phyloP scores from a whole-genome alignment of 1,140 invertebrate genomes.

The Proctacanthus coquilletti region DNA sequence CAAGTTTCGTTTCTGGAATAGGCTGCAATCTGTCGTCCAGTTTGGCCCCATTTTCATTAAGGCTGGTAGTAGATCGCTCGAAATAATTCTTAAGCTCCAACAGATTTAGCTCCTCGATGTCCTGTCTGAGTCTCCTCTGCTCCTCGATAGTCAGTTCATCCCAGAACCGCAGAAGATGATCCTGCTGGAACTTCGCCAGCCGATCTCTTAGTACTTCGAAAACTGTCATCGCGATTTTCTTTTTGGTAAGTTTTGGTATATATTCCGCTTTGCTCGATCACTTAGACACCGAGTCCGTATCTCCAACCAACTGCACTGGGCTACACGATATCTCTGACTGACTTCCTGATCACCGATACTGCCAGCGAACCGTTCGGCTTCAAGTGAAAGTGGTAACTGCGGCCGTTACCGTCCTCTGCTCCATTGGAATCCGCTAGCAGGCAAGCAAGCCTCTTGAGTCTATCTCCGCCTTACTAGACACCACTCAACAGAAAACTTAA shows the following conservation, averaged over 20 bases:
- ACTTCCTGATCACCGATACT: neutral
- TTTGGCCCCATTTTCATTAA: slow-evolving; percentile 43
- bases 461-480: no score
- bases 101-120: slow-evolving; percentile 48
- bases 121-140: slow-evolving; percentile 37
- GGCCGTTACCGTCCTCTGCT: no score
- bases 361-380: slow-evolving; percentile 3
- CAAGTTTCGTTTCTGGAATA: slow-evolving; percentile 58
- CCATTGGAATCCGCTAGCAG: no score
- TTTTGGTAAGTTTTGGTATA: slow-evolving; percentile 3
- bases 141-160: slow-evolving; percentile 50
- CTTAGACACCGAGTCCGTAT: neutral
- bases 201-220: slow-evolving; percentile 26
- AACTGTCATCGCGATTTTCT: slow-evolving; percentile 17
- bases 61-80: slow-evolving; percentile 38
- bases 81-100: slow-evolving; percentile 52
- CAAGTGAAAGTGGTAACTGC: slow-evolving; percentile 7
- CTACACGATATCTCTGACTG: neutral
- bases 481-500: no score
- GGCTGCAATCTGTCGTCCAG: slow-evolving; percentile 72
- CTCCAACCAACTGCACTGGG: no score
- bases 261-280: neutral
- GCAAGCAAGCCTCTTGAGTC: no score
- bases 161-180: slow-evolving; percentile 78
- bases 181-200: slow-evolving; percentile 45